A percentile compares a stretch with the other conserved stretches of the same genome.
Conservation (phyloP, 2,113 vertebrate species). For the Planiliza haematocheilus region DNA sequence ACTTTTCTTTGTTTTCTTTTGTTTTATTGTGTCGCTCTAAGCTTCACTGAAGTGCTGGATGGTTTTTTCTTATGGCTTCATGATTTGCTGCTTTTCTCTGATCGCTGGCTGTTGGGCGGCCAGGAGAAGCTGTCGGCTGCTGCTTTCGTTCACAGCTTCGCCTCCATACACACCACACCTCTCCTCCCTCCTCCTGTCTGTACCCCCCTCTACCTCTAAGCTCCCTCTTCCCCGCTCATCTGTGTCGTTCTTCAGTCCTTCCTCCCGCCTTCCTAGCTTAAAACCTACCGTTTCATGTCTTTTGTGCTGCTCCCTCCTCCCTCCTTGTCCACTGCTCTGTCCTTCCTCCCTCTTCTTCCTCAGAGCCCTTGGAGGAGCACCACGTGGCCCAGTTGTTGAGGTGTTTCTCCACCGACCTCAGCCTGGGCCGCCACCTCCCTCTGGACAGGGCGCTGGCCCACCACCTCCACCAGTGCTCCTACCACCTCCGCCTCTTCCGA, state of each 20-base stretch:
- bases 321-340: constrained; percentile 56
- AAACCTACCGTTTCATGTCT: constrained; percentile 55
- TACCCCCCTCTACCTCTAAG: constrained; percentile 7
- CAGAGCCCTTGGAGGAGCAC: constrained; percentile 93
- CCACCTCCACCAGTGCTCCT: constrained; percentile 98
- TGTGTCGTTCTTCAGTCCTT: constrained; percentile 47
- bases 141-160: constrained; percentile 20
- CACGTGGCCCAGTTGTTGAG: constrained; percentile 95
- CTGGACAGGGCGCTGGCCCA: constrained; percentile 94
- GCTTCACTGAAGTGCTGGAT: constrained; percentile 14
- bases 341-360: constrained; percentile 83
- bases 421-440: constrained; percentile 86
- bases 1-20: background rate
- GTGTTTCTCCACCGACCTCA: constrained; percentile 92
- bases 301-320: constrained; percentile 30
- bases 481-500: constrained; percentile 99
- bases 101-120: constrained; percentile 24
- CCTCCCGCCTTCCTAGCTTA: constrained; percentile 53
- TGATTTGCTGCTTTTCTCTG: constrained; percentile 31
- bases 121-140: constrained; percentile 44
- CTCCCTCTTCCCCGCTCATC: constrained; percentile 71
- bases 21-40: constrained; percentile 5
- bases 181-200: constrained; percentile 15
- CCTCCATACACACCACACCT: constrained; percentile 12
- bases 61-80: background rate